phyloP scores from a whole-genome alignment of 2,113 vertebrate genomes.

The Nannobrachium achirus region DNA sequence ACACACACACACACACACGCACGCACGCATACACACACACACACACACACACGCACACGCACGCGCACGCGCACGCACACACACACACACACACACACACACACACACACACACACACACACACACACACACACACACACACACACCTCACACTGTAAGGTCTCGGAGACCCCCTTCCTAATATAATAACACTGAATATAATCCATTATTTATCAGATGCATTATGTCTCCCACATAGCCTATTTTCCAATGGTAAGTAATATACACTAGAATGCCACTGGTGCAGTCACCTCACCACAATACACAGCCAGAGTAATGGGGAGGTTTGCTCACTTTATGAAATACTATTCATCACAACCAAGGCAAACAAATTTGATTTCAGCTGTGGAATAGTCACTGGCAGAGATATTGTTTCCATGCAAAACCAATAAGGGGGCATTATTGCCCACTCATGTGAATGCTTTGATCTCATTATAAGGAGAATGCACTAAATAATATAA shows the following conservation, averaged over 20 bases:
- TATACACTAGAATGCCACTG: constrained; percentile 71
- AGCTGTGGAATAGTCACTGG: constrained; percentile 70
- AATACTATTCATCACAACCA: constrained; percentile 79
- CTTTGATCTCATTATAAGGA: constrained; percentile 64
- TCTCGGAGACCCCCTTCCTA: constrained; percentile 53
- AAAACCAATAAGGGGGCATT: constrained; percentile 70
- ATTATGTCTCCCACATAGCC: constrained; percentile 73
- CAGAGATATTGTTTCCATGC: constrained; percentile 71
- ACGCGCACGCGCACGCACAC: background rate
- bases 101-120: constrained; percentile 2
- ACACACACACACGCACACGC: background rate
- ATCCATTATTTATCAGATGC: constrained; percentile 75
- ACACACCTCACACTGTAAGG: constrained; percentile 11
- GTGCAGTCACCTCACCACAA: constrained; percentile 49
- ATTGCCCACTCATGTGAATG: constrained; percentile 37
- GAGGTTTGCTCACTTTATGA: constrained; percentile 76
- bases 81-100: background rate
- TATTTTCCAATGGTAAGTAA: constrained; percentile 75
- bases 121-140: constrained; percentile 14
- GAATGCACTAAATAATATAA: constrained; percentile 61
- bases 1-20: too few species aligned
- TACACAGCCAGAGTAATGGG: constrained; percentile 67
- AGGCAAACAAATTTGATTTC: constrained; percentile 74
- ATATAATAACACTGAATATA: constrained; percentile 68
- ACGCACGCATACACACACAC: too few species aligned